phyloP scores from a whole-genome alignment of 1,140 invertebrate species.

The Calephelis virginiensis region DNA sequence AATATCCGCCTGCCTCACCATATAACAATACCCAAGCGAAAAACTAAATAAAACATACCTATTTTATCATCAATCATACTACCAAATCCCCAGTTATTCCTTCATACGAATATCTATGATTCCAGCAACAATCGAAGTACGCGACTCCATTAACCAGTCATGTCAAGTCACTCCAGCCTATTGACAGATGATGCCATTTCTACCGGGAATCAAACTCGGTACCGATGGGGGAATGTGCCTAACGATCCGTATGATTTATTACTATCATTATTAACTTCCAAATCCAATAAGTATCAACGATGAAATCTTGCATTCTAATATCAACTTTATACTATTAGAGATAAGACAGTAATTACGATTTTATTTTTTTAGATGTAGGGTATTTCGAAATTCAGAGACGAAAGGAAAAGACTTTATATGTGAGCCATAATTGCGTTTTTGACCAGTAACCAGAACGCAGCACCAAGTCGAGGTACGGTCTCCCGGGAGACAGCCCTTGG shows the following conservation, averaged over 20 bases:
- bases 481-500: no score
- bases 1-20: neutral
- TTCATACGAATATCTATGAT: slow-evolving; percentile 28
- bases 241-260: slow-evolving; percentile 78
- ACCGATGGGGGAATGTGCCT: slow-evolving; percentile 63
- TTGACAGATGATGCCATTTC: slow-evolving; percentile 77
- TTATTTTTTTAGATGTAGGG: neutral
- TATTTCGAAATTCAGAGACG: slow-evolving; percentile 29
- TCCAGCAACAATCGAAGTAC: slow-evolving; percentile 50
- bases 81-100: neutral
- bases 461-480: no score
- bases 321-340: slow-evolving; percentile 12
- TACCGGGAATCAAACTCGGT: slow-evolving; percentile 68
- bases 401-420: slow-evolving; percentile 50
- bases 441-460: no score
- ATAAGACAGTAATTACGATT: slow-evolving; percentile 4
- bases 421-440: slow-evolving; percentile 59
- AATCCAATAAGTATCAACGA: slow-evolving; percentile 41
- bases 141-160: slow-evolving; percentile 70
- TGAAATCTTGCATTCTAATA: slow-evolving; percentile 21
- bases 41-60: neutral
- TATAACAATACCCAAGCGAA: neutral
- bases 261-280: slow-evolving; percentile 63
- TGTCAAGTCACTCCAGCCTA: slow-evolving; percentile 67
- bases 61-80: slow-evolving; percentile 13